A percentile compares a stretch with the other conserved stretches of the same genome.
These are phyloP conservation scores for Callinectes sapidus DNA, from an alignment of 2,888 invertebrate species.

Conservation along the genomic window DNA sequence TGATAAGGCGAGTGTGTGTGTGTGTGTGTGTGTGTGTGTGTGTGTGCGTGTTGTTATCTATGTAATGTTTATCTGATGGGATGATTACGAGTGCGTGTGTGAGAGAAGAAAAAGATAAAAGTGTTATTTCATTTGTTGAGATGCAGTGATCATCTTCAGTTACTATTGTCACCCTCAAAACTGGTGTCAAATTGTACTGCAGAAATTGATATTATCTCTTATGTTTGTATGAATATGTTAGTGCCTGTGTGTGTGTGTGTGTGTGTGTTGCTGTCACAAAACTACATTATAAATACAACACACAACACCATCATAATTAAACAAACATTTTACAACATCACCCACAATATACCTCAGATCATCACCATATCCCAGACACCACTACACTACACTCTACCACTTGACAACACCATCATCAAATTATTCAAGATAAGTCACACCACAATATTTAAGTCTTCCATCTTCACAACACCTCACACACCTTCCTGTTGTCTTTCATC, in stretches of 20 bases:
- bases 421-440: no score
- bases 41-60: neutral
- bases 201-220: neutral
- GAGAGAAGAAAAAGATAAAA: no score
- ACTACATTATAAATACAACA: neutral
- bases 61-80: neutral
- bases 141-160: neutral
- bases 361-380: no score
- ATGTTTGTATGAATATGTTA: neutral
- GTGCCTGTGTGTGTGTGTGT: slow-evolving; percentile 9
- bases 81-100: neutral
- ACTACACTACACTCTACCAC: no score
- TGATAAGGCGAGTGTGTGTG: neutral
- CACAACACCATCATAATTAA: neutral
- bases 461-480: neutral
- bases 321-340: neutral
- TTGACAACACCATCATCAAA: no score
- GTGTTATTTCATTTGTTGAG: no score
- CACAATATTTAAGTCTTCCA: neutral
- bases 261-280: slow-evolving; percentile 10
- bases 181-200: neutral
- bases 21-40: neutral
- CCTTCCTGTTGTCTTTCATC: neutral
- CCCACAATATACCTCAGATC: no score
- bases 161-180: neutral